Base-by-base conservation (phyloP, 1,140 invertebrate genomes). In the Eumaeus atala region DNA sequence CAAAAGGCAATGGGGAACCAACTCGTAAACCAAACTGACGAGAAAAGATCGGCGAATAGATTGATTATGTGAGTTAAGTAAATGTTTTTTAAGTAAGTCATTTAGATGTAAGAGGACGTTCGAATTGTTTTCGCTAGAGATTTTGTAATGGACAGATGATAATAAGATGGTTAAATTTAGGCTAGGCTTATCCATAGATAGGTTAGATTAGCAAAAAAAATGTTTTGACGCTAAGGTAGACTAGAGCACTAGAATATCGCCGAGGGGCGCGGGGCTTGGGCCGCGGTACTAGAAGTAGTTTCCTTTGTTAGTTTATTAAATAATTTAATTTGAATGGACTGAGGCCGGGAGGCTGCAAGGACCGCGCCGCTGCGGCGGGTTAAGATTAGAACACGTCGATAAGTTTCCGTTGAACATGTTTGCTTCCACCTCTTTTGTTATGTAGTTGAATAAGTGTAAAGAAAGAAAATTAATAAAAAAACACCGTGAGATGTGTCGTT, bases 291-390 rank as follows among this genome's bases (percentile, higher is more conserved):
- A 84, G 81, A 70, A 28, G 67, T 87, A 87, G 79, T 77, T 79
- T 84, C 79, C 77, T 84, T 79, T 78, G 70, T 84, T 87, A 85
- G 80, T 87, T 84, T 87, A 82, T 82, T 87, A 79, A 79, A 84
- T 85, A 84, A 84, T 87, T 87, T 87, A 84, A 84, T 87, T 87
- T 84, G 72, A 78, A 76, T 73, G 79, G 84, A 87, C 84, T 87
- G 83, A 84, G 68, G 83, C 59, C 70, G 48, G 59, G 62, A 57
- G 62, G 66, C 61, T 68, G 58, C 66, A 40, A 54, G 70, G 73
- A 54, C 56, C 69, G 49, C 55, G 38, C 70, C 56, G 67, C 54
- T 51, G 68, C 76, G 70, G 58, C 57, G 28, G 65, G 61, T 67
- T 73, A 80, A 74, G 67, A 67, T 66, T 83, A 83, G 79, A 70